A percentile compares a stretch with the other conserved stretches of the same genome.
phyloP scores from a whole-genome alignment of 2,113 vertebrate genomes.

The Trogon melanurus region DNA sequence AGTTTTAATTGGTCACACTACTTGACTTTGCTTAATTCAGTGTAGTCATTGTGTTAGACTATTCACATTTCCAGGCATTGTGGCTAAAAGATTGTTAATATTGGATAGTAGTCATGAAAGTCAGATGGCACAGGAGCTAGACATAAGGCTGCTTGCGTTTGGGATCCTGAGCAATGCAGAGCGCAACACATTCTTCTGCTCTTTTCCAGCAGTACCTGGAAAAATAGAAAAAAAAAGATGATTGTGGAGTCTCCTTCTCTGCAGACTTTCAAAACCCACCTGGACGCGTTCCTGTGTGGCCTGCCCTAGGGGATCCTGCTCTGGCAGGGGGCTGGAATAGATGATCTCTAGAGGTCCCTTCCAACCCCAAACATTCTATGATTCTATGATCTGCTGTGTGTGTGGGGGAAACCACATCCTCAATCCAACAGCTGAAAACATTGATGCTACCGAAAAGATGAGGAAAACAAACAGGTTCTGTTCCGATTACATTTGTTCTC shows the following conservation, averaged over 20 bases:
- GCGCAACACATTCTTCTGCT: constrained; percentile 78
- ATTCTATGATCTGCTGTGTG: background rate
- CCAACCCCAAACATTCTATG: too few species aligned
- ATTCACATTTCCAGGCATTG: background rate
- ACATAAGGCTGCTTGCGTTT: constrained; percentile 80
- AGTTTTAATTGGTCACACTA: background rate
- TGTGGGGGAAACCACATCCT: background rate
- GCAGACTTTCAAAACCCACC: too few species aligned
- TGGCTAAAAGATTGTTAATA: background rate
- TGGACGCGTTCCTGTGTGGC: too few species aligned
- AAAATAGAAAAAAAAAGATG: background rate
- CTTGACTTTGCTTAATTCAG: background rate
- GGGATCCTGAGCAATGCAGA: constrained; percentile 87
- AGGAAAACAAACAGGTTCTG: background rate
- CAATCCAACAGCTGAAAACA: background rate
- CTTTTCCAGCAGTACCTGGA: constrained; percentile 88
- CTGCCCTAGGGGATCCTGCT: too few species aligned
- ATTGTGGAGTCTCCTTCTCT: too few species aligned
- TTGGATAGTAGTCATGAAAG: background rate
- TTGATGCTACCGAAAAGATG: background rate
- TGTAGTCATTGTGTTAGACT: background rate
- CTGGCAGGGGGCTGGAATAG: too few species aligned
- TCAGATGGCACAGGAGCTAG: background rate
- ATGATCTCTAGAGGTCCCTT: too few species aligned
- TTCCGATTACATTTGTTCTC: background rate